A percentile compares a stretch with the other conserved stretches of the same genome.
Evolutionary conservation across 2,888 invertebrate genomes (phyloP).

Genomic region (Drosophila imparisetae): DNA sequence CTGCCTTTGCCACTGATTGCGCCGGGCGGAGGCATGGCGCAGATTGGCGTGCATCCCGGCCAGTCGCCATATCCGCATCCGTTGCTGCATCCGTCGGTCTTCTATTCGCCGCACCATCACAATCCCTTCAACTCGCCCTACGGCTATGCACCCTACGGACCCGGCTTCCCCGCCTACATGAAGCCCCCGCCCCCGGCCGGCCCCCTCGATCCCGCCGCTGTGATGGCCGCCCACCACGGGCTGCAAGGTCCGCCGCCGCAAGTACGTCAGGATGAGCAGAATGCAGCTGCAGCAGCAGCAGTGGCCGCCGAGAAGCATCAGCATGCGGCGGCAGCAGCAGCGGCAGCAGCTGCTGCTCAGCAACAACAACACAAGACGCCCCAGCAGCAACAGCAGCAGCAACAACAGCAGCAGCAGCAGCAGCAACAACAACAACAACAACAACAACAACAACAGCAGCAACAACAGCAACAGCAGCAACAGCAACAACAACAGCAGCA

Average conservation of each 20-base stretch:
- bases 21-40: constrained; percentile 83
- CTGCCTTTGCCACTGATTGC: constrained; percentile 84
- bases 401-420: constrained; percentile 65
- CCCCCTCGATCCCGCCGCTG: constrained; percentile 82
- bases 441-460: constrained; percentile 57
- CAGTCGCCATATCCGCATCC: constrained; percentile 90
- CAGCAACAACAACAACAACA: constrained; percentile 69
- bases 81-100: constrained; percentile 88
- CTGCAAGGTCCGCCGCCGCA: constrained; percentile 85
- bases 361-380: constrained; percentile 32
- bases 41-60: constrained; percentile 88
- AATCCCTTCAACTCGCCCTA: constrained; percentile 87
- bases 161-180: constrained; percentile 85
- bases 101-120: constrained; percentile 90
- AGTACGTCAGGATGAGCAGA: constrained; percentile 86
- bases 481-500: constrained; percentile 43
- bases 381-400: constrained; percentile 41
- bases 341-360: constrained; percentile 73
- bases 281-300: constrained; percentile 76
- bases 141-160: constrained; percentile 85
- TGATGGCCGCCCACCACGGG: constrained; percentile 83
- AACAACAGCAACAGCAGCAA: constrained; percentile 40
- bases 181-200: constrained; percentile 84
- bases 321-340: constrained; percentile 60
- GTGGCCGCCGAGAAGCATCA: constrained; percentile 64